Percentiles rank a stretch among this genome's conserved stretches.
These are phyloP conservation scores for Patella ulyssiponensis DNA, from an alignment of 2,888 invertebrate genomes.

Conservation along the genomic window DNA sequence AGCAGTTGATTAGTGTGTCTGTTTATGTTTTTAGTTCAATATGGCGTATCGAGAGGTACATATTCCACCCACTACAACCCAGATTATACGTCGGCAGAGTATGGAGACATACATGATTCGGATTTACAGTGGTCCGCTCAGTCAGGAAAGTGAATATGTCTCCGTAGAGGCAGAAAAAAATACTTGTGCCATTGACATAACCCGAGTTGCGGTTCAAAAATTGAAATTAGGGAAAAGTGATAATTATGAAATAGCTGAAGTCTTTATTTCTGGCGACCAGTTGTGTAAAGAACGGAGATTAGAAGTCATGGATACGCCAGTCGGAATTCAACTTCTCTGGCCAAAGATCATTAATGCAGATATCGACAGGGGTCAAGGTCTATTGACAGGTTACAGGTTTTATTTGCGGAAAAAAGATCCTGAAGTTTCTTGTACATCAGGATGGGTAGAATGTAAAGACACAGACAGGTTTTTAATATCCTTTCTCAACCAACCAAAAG, in stretches of 20 bases:
- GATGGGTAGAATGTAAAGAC: slow-evolving; percentile 83
- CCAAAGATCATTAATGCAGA: slow-evolving; percentile 64
- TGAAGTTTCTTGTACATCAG: slow-evolving; percentile 47
- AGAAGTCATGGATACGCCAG: slow-evolving; percentile 78
- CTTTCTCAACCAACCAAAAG: slow-evolving; percentile 88
- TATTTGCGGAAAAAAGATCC: slow-evolving; percentile 87
- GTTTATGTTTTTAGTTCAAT: slow-evolving; percentile 7
- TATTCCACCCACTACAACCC: slow-evolving; percentile 25
- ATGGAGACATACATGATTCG: slow-evolving; percentile 68
- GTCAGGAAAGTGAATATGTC: slow-evolving; percentile 57
- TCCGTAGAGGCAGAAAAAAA: slow-evolving; percentile 65
- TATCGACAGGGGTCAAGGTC: slow-evolving; percentile 43
- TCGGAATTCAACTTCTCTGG: slow-evolving; percentile 74
- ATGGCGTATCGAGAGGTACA: neutral
- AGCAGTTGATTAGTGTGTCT: neutral
- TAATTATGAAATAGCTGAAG: slow-evolving; percentile 76
- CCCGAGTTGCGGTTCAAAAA: slow-evolving; percentile 55
- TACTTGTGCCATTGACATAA: slow-evolving; percentile 77
- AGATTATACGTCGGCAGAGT: slow-evolving; percentile 55
- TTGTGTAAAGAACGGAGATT: slow-evolving; percentile 93
- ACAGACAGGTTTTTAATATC: slow-evolving; percentile 90
- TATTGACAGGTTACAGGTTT: slow-evolving; percentile 77
- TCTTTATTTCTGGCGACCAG: slow-evolving; percentile 87
- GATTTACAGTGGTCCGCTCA: slow-evolving; percentile 62
- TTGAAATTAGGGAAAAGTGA: slow-evolving; percentile 42